Base-by-base conservation (phyloP, 2,113 vertebrate species). In the Serinus canaria region DNA sequence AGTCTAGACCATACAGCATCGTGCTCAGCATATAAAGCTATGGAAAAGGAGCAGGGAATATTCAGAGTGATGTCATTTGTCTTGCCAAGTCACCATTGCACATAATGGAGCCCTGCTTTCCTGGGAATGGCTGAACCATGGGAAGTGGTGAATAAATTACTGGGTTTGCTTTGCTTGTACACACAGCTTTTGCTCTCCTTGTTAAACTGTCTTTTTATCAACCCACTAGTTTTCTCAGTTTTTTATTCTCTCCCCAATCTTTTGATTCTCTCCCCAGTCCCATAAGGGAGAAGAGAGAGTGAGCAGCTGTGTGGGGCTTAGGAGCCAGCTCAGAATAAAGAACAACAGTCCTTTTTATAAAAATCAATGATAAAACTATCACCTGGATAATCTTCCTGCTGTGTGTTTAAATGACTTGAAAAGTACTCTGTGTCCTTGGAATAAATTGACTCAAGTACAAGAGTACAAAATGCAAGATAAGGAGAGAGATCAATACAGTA, bases 391-490 rank as follows among this genome's bases (percentile, higher is more conserved):
- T 84, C 78, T 82, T 91, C 77, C 66, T 64, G 53, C 87, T 89
- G 70, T 93, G 81, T 49, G 74, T 87, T 95, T 92, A 96, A 96
- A 93, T 56, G 10, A 89, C 81, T 89, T 87, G 62, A 78, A 91
- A 96, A 94, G 83, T 81, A 94, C 94, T 92, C 66, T 49, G 49
- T 92, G 91, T 92, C 84, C 92, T 95, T 95, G 82, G 78, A 93
- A 90, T 91, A 95, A 96, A 95, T 91, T 89, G 84, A 92, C 70
- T 94, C 66, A 66, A 91, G 83, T 53, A 66, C 53, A 87, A 89
- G 78, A 95, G 81, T 49, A 89, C 74, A 94, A 88, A 87, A 87
- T 35, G 23, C 79, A 88, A 94, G 91, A 84, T 75, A 90, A 89
- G 63, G 74, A 62, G 47, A 89, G 30, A 87, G 60, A 95, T 94